Percentiles rank a stretch among this genome's conserved stretches.
phyloP scores from a whole-genome alignment of 2,888 invertebrate genomes.

The Malacosoma neustria region DNA sequence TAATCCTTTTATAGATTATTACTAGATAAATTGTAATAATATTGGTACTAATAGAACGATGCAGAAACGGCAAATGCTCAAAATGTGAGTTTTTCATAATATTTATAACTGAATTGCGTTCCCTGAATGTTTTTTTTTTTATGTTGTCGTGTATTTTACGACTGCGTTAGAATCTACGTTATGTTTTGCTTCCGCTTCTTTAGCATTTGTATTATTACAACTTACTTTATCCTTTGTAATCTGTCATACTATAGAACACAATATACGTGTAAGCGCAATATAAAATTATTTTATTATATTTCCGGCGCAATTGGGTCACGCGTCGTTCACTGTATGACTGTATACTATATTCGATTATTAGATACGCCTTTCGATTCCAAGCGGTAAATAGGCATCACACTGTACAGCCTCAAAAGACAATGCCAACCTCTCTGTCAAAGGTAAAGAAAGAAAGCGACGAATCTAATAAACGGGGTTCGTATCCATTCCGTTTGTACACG shows the following conservation, averaged over 20 bases:
- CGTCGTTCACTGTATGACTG: background rate
- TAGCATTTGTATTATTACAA: slow-evolving; percentile 8
- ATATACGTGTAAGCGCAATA: slow-evolving; percentile 6
- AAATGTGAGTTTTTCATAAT: slow-evolving; percentile 38
- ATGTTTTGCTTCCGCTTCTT: slow-evolving; percentile 13
- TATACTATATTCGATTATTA: slow-evolving; percentile 36
- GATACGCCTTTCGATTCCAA: slow-evolving; percentile 27
- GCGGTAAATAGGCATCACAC: slow-evolving; percentile 46
- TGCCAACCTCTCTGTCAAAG: slow-evolving; percentile 58
- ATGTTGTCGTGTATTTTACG: slow-evolving; percentile 28
- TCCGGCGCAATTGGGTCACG: slow-evolving; percentile 15
- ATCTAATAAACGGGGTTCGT: slow-evolving; percentile 66
- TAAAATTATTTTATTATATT: slow-evolving; percentile 10
- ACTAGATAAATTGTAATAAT: no score
- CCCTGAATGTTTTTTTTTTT: slow-evolving; percentile 15
- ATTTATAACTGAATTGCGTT: slow-evolving; percentile 37
- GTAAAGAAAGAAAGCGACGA: slow-evolving; percentile 67
- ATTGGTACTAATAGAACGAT: no score
- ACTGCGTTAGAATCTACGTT: slow-evolving; percentile 24
- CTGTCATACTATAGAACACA: slow-evolving; percentile 7
- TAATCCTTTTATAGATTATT: no score
- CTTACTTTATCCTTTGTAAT: slow-evolving; percentile 16
- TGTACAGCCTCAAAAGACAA: slow-evolving; percentile 57
- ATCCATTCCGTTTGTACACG: slow-evolving; percentile 63
- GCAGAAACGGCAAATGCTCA: no score